These are phyloP conservation scores for Orthonychiurus folsomi DNA, from an alignment of 2,888 invertebrate species.

Conservation along the genomic window DNA sequence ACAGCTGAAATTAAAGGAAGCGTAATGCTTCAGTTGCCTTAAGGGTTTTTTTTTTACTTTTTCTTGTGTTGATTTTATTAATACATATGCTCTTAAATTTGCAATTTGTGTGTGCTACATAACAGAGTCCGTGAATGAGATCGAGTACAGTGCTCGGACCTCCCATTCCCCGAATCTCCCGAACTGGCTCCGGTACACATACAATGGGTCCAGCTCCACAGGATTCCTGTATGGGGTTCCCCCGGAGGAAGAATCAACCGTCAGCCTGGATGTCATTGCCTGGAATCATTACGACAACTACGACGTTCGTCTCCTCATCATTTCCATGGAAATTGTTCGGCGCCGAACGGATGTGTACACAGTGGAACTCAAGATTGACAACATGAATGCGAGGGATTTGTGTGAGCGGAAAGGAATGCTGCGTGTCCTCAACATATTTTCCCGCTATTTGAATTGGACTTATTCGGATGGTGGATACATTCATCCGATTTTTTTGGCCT, in stretches of 20 bases:
- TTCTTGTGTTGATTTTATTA: too few species aligned
- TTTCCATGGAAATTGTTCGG: slow-evolving; percentile 32
- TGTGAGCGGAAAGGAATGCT: slow-evolving; percentile 65
- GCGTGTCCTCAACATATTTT: slow-evolving; percentile 67
- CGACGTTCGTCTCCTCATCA: slow-evolving; percentile 28
- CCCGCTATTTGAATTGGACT: slow-evolving; percentile 47
- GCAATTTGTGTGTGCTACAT: background rate
- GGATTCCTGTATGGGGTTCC: slow-evolving; percentile 68
- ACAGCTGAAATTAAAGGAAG: too few species aligned
- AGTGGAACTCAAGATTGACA: slow-evolving; percentile 79
- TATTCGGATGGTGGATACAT: slow-evolving; percentile 45
- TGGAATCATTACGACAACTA: slow-evolving; percentile 35
- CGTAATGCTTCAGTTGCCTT: too few species aligned
- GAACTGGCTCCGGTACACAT: slow-evolving; percentile 73
- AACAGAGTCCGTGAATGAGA: slow-evolving; percentile 34
- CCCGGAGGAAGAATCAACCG: slow-evolving; percentile 24
- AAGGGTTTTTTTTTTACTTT: too few species aligned
- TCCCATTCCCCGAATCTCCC: slow-evolving; percentile 71
- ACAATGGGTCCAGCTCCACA: slow-evolving; percentile 55
- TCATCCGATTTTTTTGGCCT: slow-evolving; percentile 71
- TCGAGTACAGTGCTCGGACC: slow-evolving; percentile 34
- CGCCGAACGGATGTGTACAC: slow-evolving; percentile 57
- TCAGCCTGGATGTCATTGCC: slow-evolving; percentile 35
- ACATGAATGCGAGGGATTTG: slow-evolving; percentile 78
- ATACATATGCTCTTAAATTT: too few species aligned